Percentiles rank a stretch among this genome's conserved stretches.
These are phyloP conservation scores for Lindbergichthys nudifrons DNA, from an alignment of 2,797 vertebrate species.

Conservation along the genomic window DNA sequence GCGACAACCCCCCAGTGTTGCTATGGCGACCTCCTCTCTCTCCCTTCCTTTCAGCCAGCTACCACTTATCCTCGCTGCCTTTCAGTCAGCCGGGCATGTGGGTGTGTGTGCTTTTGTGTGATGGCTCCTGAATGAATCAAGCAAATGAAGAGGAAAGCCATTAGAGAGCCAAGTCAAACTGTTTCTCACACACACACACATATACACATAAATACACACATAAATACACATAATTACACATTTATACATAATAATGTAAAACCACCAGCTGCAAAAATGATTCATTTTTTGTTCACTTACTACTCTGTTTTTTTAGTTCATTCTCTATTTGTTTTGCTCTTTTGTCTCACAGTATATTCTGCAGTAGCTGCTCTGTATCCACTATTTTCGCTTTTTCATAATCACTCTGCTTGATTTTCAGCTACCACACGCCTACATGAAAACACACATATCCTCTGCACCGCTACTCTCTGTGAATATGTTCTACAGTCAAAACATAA, in stretches of 20 bases:
- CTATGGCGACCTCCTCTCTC: conserved; percentile 77
- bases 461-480: conserved; percentile 15
- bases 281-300: conserved; percentile 30
- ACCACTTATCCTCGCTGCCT: conserved; percentile 81
- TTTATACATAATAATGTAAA: conserved; percentile 7
- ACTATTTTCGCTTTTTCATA: conserved; percentile 17
- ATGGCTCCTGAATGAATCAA: conserved; percentile 78
- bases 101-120: conserved; percentile 70
- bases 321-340: neutral
- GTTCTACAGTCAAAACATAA: conserved; percentile 3
- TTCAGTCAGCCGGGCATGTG: conserved; percentile 78
- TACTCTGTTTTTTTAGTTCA: conserved; percentile 13
- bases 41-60: conserved; percentile 73
- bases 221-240: conserved; percentile 13
- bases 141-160: conserved; percentile 79
- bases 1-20: conserved; percentile 79
- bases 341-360: conserved; percentile 13
- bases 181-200: conserved; percentile 27
- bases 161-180: conserved; percentile 63
- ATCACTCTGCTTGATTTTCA: conserved; percentile 39
- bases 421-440: conserved; percentile 34
- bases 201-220: conserved; percentile 17
- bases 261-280: conserved; percentile 6
- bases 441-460: conserved; percentile 17
- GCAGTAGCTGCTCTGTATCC: conserved; percentile 16